A percentile compares a stretch with the other conserved stretches of the same genome.
Evolutionary conservation across 2,797 vertebrate species (phyloP).

Genomic region (Channallabes apus): DNA sequence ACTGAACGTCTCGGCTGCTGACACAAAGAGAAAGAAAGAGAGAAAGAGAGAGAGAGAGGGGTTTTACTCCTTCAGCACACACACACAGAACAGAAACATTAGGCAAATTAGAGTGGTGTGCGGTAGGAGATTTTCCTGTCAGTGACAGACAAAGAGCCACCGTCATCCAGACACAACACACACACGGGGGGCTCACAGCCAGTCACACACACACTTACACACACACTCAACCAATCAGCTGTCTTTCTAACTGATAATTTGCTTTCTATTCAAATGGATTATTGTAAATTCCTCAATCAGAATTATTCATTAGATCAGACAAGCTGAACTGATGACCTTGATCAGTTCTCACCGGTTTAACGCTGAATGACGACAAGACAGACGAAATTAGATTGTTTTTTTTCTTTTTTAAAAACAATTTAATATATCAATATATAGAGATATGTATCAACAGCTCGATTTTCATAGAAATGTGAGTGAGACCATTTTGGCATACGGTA

Average conservation of each 20-base stretch:
- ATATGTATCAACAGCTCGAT: conserved; percentile 84
- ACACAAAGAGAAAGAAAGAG: not conserved
- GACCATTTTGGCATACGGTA: conserved; percentile 86
- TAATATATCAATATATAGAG: conserved; percentile 88
- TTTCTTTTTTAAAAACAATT: conserved; percentile 69
- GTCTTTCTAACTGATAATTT: not conserved
- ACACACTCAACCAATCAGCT: not conserved
- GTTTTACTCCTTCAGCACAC: conserved; percentile 28
- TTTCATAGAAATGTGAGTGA: conserved; percentile 84
- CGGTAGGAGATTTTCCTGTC: conserved; percentile 31
- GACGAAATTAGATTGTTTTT: conserved; percentile 30
- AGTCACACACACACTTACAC: conserved; percentile 3
- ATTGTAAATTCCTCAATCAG: not conserved
- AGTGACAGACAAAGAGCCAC: conserved; percentile 48
- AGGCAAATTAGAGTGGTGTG: conserved; percentile 45
- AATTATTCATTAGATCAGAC: conserved; percentile 22
- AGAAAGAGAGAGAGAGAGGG: not conserved
- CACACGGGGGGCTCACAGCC: not conserved
- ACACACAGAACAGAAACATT: conserved; percentile 38
- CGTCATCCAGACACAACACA: conserved; percentile 38
- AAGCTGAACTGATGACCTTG: not conserved
- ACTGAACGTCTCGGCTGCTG: not conserved
- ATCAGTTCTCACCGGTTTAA: not conserved
- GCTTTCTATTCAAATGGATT: not conserved
- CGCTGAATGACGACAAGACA: not conserved